A percentile compares a stretch with the other conserved stretches of the same genome.
phyloP scores from a whole-genome alignment of 2,113 vertebrate genomes.

The Antidorcas marsupialis region DNA sequence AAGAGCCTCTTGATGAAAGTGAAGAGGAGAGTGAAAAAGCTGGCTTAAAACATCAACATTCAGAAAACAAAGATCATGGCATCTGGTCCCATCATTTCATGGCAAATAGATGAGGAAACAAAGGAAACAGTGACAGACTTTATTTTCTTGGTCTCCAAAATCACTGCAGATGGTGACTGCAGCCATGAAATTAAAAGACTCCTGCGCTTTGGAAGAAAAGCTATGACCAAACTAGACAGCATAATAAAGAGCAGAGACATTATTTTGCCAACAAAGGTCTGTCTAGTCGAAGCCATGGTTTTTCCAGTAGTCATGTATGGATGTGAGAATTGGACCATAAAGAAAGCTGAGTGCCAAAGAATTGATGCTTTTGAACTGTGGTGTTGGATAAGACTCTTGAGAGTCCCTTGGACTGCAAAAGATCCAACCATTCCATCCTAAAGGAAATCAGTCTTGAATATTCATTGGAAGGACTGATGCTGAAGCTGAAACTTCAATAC shows the following conservation, averaged over 20 bases:
- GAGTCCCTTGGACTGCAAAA: neutral
- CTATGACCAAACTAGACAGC: neutral
- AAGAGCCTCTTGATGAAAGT: neutral
- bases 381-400: neutral
- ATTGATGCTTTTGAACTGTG: neutral
- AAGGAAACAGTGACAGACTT: neutral
- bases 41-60: neutral
- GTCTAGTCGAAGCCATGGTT: neutral
- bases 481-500: neutral
- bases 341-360: neutral
- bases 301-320: neutral
- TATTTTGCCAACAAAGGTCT: neutral
- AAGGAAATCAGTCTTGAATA: neutral
- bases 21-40: neutral
- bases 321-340: neutral
- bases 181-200: neutral
- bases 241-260: neutral
- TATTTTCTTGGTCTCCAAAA: neutral
- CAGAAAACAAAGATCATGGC: neutral
- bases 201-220: neutral
- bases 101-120: neutral
- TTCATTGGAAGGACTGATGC: neutral
- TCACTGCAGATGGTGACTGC: neutral
- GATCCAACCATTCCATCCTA: neutral
- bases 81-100: neutral